These are phyloP conservation scores for Corythornis vintsioides DNA, from an alignment of 2,113 vertebrate genomes.

Conservation along the genomic window DNA sequence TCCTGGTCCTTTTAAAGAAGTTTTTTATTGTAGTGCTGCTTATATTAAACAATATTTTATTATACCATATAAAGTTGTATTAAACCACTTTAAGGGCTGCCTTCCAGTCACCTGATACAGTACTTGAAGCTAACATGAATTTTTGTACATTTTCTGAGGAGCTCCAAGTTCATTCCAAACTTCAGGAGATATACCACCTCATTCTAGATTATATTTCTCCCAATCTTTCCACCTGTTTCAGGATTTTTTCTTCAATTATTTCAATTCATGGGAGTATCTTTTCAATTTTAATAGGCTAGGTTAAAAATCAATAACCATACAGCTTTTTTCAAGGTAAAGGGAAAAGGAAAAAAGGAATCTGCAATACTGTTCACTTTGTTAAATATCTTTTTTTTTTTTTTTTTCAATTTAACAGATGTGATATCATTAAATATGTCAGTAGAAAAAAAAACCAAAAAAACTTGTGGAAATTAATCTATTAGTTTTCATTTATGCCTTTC, in stretches of 20 bases:
- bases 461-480: neutral
- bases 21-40: neutral
- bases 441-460: neutral
- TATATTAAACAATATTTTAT: neutral
- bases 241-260: neutral
- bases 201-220: neutral
- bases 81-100: neutral
- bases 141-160: neutral
- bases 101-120: neutral
- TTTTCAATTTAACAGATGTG: neutral
- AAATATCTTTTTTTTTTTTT: neutral
- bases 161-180: neutral
- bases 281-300: neutral
- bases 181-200: neutral
- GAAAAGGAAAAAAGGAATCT: neutral
- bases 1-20: neutral
- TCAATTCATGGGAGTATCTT: neutral
- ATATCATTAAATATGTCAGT: neutral
- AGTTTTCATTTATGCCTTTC: neutral
- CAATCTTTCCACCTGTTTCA: neutral
- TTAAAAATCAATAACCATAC: neutral
- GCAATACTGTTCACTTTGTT: neutral
- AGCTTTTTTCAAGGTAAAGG: neutral
- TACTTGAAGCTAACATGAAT: neutral
- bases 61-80: neutral